Conservation (phyloP, 2,888 invertebrate genomes). For the Orchesella flavescens region DNA sequence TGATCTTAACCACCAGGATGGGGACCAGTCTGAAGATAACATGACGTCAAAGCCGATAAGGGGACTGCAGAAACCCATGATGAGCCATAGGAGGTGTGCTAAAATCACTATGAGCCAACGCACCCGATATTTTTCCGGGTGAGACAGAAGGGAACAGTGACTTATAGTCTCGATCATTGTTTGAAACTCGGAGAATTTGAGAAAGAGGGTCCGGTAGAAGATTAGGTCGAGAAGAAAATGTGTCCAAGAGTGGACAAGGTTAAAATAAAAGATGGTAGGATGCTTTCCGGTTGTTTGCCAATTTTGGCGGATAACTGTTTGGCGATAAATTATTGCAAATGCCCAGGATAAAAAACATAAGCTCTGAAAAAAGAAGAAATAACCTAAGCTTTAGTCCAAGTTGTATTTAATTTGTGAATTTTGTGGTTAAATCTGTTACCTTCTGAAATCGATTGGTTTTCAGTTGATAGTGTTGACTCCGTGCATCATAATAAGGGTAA, state of each 20-base stretch:
- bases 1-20: slow-evolving; percentile 2
- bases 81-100: neutral
- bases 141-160: neutral
- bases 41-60: slow-evolving; percentile 15
- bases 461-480: neutral
- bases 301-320: slow-evolving; percentile 7
- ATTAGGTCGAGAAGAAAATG: slow-evolving; percentile 24
- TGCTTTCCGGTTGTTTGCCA: slow-evolving; percentile 35
- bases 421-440: no score
- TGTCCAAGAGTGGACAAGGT: slow-evolving; percentile 25
- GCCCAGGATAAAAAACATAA: slow-evolving; percentile 13
- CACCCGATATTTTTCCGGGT: neutral
- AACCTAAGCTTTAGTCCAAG: neutral
- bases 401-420: neutral
- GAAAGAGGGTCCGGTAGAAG: neutral
- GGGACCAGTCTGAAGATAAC: slow-evolving; percentile 18
- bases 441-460: slow-evolving; percentile 19
- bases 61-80: neutral
- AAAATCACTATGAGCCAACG: neutral
- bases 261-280: slow-evolving; percentile 38
- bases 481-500: neutral
- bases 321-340: slow-evolving; percentile 5
- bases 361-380: neutral
- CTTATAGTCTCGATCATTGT: slow-evolving; percentile 7
- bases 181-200: neutral